Conservation (phyloP, 2,797 vertebrate species). For the Paedocypris micromegethes region DNA sequence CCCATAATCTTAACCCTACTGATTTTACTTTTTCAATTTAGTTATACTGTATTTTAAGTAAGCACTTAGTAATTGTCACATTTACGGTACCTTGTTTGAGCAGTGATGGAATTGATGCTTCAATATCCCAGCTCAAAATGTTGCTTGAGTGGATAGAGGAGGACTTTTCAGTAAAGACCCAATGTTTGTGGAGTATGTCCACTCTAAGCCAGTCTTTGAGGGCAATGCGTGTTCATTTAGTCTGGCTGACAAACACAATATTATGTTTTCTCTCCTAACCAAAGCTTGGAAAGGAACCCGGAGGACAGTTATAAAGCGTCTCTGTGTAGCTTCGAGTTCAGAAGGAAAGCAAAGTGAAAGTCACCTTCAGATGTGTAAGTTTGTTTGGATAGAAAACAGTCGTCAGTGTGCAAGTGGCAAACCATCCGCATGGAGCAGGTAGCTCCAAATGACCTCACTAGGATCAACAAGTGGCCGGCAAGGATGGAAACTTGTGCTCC, state of each 20-base stretch:
- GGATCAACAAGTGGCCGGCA: constrained; percentile 43
- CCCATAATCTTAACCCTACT: no score
- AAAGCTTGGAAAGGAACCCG: constrained; percentile 27
- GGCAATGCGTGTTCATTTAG: constrained; percentile 55
- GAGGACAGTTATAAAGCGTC: constrained; percentile 54
- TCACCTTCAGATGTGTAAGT: constrained; percentile 59
- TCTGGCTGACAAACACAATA: constrained; percentile 70
- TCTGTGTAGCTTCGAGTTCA: constrained; percentile 60
- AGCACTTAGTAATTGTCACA: no score
- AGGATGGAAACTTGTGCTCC: constrained; percentile 44
- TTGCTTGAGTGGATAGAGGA: no score
- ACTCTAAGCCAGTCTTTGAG: constrained; percentile 56
- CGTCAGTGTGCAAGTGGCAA: constrained; percentile 49
- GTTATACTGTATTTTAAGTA: no score
- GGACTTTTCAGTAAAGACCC: constrained; percentile 15
- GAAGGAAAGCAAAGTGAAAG: constrained; percentile 56
- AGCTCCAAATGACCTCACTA: constrained; percentile 52
- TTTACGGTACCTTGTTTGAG: no score
- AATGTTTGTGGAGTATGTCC: constrained; percentile 49
- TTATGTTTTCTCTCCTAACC: constrained; percentile 62
- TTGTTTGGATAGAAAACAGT: constrained; percentile 69
- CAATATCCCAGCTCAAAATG: no score
- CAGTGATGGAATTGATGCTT: no score
- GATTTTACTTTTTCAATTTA: no score
- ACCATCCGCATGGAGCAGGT: constrained; percentile 48